Base-by-base conservation (phyloP, 2,888 invertebrate species). In the Auanema sp. region DNA sequence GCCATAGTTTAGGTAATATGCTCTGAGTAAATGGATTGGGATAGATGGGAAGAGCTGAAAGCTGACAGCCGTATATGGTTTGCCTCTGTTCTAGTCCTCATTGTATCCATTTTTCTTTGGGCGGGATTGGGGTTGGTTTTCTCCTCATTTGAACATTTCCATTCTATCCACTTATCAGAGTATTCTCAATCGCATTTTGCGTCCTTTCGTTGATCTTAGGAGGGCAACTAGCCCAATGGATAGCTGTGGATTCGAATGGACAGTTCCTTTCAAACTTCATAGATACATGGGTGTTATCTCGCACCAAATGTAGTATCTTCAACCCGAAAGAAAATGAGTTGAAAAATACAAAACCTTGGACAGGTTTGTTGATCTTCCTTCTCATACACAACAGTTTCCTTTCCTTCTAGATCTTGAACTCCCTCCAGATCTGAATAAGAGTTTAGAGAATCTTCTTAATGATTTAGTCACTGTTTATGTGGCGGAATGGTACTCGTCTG, bases 391-490 rank as follows among this genome's bases (percentile, higher is more conserved):
- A 43, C n/a, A 43, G 43, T 47, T 10, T 47, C 4, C 21, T 10
- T 47, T 21, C 6, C 21, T 47, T 60, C 43, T 24, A 24, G 42
- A 12, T 1, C 14, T 25, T 40, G 5, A n/a, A 21, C 47, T 68
- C 8, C 63, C 71, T 1, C 40, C 64, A 3, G 25, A 59, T 0
- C 51, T 81, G 42, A 82, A 82, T 51, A 71, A 67, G n/a, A 64
- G 71, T 16, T 43, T 82, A 8, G 80, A 81, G 50, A 67, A 59
- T n/a, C 63, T 81, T 40, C 61, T 81, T 21, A 73, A 75, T 18
- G 69, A 70, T 43, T 64, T 82, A 24, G 65, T 81, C 21, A 75
- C 77, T n/a, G 67, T 71, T 47, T 76, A 79, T 55, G 72, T 81
- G 24, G 78, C 78, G 63, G 67, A 65, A 12, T 81, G 81, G 81